Evolutionary conservation across 2,888 invertebrate genomes (phyloP).

Genomic region (Alloscopus bannaensis): DNA sequence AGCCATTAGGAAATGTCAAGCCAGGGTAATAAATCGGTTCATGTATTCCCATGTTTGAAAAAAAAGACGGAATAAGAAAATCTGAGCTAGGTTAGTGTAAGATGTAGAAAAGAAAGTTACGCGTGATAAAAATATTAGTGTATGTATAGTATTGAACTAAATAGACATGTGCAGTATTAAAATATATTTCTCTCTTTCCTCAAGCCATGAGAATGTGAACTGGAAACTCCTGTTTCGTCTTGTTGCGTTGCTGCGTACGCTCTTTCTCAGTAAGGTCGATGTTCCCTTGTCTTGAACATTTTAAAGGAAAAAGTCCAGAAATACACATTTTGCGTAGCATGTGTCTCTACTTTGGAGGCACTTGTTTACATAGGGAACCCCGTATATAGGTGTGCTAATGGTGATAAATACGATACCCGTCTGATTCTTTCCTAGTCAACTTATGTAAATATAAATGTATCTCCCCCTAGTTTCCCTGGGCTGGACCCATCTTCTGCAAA

Average conservation of each 20-base stretch:
- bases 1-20: conserved; percentile 73
- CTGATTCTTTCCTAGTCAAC: neutral
- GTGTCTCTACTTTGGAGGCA: neutral
- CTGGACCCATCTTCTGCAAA: too few relatives aligned
- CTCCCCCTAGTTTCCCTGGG: too few relatives aligned
- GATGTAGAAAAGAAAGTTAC: neutral
- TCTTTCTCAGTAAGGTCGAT: conserved; percentile 47
- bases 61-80: conserved; percentile 55
- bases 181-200: neutral
- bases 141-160: too few relatives aligned
- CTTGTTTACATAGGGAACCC: neutral
- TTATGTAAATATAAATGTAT: neutral
- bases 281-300: conserved; percentile 26
- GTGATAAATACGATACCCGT: conserved; percentile 9
- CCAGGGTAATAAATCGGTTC: conserved; percentile 70
- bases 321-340: neutral
- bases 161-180: neutral
- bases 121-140: neutral
- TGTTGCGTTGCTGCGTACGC: neutral
- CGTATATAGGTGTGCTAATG: neutral
- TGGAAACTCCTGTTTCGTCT: conserved; percentile 19
- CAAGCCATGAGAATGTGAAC: conserved; percentile 2
- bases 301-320: neutral
- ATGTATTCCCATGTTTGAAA: conserved; percentile 67
- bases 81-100: conserved; percentile 26